Evolutionary conservation across 2,888 invertebrate genomes (phyloP), one percentile per base, ranked within the genome.

Genomic region (Trachelus iudaicus): DNA sequence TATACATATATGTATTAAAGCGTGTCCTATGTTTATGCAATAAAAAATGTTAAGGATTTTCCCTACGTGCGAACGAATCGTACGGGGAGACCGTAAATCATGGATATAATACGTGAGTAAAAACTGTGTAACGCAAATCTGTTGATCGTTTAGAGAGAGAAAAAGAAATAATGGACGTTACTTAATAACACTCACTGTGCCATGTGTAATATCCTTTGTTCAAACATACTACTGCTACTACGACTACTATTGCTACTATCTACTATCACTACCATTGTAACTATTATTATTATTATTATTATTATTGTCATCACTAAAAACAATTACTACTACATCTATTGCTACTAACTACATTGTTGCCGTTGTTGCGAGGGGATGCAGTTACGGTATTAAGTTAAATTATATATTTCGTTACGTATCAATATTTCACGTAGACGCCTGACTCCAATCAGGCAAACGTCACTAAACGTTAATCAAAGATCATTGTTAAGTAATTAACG

Each of bases 1-100:
- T 69, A 78, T 76, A 79, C 77, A 71, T 37, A 77, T 35, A 69
- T 73, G 73, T 78, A 79, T 68, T 68, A 79, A 76, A 56, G 76
- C 56, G 75, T 75, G 75, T 73, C 37, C 73, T 76, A 69, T 75
- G 74, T 74, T 31, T 76, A 76, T 75, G 74, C 79, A 80, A 77
- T 71, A 75, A 76, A 77, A 80, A 23, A 1, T 31, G 15, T 34
- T n/a, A 35, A 40, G 33, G 71, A 76, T 75, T 73, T 79, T 34
- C 71, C 40, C 56, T 6, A 56, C 56, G 56, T 56, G 6, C 2
- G 9, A 56, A 56, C 56, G 9, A 23, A 56, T 23, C 56, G 56
- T 40, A 40, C 15, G 40, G 40, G 15, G 40, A 40, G 6, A 40
- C 15, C 40, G 6, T 40, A 56, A 56, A 23, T 56, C 23, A 9